phyloP scores from a whole-genome alignment of 2,797 vertebrate genomes.

The Protonibea diacanthus region DNA sequence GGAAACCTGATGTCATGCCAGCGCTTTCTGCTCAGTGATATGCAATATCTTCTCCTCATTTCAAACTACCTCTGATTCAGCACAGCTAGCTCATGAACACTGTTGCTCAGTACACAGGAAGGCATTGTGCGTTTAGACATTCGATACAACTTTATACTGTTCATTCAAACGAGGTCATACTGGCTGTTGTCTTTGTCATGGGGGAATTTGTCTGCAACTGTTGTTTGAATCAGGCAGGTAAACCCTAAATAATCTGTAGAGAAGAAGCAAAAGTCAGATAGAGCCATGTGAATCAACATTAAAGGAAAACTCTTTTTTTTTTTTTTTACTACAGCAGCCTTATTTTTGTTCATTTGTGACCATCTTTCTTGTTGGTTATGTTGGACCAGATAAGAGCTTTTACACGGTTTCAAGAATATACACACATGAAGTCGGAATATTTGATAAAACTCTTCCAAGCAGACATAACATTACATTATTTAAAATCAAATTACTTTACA shows the following conservation, averaged over 20 bases:
- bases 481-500: background rate
- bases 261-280: slow-evolving; percentile 28
- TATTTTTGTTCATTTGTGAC: background rate
- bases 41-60: slow-evolving; percentile 91
- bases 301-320: background rate
- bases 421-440: background rate
- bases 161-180: slow-evolving; percentile 53
- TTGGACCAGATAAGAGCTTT: background rate
- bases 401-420: background rate
- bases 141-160: slow-evolving; percentile 46
- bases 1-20: slow-evolving; percentile 81
- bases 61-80: slow-evolving; percentile 95
- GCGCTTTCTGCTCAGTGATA: slow-evolving; percentile 88
- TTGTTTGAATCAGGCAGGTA: slow-evolving; percentile 79
- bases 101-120: slow-evolving; percentile 62
- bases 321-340: background rate
- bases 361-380: slow-evolving; percentile 25
- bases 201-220: slow-evolving; percentile 53
- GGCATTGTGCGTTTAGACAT: slow-evolving; percentile 69
- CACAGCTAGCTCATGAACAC: slow-evolving; percentile 76
- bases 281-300: slow-evolving; percentile 10
- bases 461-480: background rate
- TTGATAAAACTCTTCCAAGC: background rate
- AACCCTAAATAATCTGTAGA: slow-evolving; percentile 37
- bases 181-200: slow-evolving; percentile 45